phyloP scores from a whole-genome alignment of 2,888 invertebrate species.

The Tiliacea citrago region DNA sequence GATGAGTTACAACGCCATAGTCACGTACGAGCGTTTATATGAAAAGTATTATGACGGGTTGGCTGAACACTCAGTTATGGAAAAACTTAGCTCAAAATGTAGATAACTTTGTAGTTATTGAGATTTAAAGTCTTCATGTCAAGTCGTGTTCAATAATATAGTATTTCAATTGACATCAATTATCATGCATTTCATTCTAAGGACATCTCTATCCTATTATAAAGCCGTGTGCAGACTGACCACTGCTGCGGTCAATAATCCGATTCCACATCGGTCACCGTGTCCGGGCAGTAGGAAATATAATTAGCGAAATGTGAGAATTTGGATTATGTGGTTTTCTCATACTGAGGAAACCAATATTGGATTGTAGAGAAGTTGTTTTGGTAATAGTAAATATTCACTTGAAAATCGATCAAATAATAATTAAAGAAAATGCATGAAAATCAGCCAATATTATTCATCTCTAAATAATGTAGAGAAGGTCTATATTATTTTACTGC shows the following conservation, averaged over 20 bases:
- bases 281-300: constrained; percentile 61
- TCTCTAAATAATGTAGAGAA: not conserved
- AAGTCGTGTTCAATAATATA: not conserved
- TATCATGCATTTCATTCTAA: constrained; percentile 46
- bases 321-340: constrained; percentile 63
- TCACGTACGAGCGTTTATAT: too few relatives aligned
- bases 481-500: not conserved
- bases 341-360: constrained; percentile 54
- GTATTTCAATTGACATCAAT: constrained; percentile 25
- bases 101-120: not conserved
- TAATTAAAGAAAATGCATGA: not conserved
- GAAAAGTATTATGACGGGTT: too few relatives aligned
- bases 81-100: not conserved
- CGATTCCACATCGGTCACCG: constrained; percentile 72
- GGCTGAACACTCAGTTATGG: too few relatives aligned
- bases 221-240: constrained; percentile 44
- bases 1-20: too few relatives aligned
- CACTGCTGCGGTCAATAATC: constrained; percentile 77
- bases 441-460: not conserved
- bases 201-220: constrained; percentile 53
- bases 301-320: constrained; percentile 73
- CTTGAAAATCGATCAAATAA: not conserved
- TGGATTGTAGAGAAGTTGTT: not conserved
- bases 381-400: not conserved
- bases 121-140: not conserved